Base-by-base conservation (phyloP, 2,113 vertebrate species). In the Aptenodytes patagonicus region DNA sequence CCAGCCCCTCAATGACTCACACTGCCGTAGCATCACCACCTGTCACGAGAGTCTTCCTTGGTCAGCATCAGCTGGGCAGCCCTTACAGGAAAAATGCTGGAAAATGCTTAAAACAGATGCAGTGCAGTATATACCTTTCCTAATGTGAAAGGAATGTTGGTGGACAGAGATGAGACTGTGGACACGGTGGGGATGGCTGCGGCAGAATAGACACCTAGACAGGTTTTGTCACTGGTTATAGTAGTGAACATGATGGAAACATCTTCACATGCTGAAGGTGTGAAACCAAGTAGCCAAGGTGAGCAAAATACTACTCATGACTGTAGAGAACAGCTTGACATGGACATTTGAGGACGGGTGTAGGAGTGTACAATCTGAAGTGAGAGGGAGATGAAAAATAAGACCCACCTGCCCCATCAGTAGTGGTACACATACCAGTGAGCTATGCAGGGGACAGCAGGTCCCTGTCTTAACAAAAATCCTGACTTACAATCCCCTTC, bases 101-200 rank as follows among this genome's bases (percentile, higher is more conserved):
- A 68, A 91, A 89, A 89, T 25, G 19, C 10, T 78, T 46, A 17
- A 64, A 87, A n/a, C 7, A 36, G 26, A 44, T 36, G 34, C 3
- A 20, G 46, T 7, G 6, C 42, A 46, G 8, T 47, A 44, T 38
- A 16, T 8, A 29, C 4, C 20, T 55, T 47, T 89, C 52, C 47
- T 54, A 58, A 38, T 3, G 3, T 20, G 21, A 54, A 87, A 90
- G n/a, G 11, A 80, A 77, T 11, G 17, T 17, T 78, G 22, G 21
- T 28, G 29, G 46, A 49, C 24, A 70, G 66, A 76, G 20, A 13
- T 40, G 20, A 60, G 24, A 36, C 28, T 36, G 15, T 29, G 18
- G 46, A 51, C 13, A 19, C 0, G 1, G 4, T 28, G 6, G 7
- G 17, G 12, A 36, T 87, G n/a, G 21, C 25, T 2, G 0, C 42